These are phyloP conservation scores for Abscondita cerata DNA, from an alignment of 2,888 invertebrate genomes.

Conservation along the genomic window DNA sequence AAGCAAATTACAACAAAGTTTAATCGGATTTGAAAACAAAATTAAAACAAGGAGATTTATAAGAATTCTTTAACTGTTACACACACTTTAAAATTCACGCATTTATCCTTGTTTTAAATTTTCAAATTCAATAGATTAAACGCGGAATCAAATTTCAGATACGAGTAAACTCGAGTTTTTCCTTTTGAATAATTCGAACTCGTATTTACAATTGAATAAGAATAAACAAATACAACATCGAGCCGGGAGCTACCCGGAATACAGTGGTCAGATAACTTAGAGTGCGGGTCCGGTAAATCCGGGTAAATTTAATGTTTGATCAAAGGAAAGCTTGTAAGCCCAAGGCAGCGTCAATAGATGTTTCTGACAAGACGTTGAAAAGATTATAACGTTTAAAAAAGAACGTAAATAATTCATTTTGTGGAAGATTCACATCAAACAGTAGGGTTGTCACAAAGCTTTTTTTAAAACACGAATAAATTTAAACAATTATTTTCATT, in stretches of 20 bases:
- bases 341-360: constrained; percentile 27
- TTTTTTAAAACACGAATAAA: constrained; percentile 19
- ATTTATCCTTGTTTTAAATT: too few species aligned
- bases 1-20: background rate
- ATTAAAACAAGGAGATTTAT: background rate
- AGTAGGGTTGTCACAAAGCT: too few species aligned
- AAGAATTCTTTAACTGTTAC: background rate
- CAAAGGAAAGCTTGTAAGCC: constrained; percentile 34
- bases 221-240: constrained; percentile 24
- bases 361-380: constrained; percentile 32
- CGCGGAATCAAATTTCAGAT: too few species aligned
- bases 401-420: too few species aligned
- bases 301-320: constrained; percentile 41
- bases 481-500: constrained; percentile 28
- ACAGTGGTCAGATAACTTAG: constrained; percentile 31
- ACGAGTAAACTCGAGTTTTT: too few species aligned
- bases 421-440: too few species aligned
- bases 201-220: constrained; percentile 19
- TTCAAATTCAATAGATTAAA: too few species aligned
- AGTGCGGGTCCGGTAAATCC: constrained; percentile 34
- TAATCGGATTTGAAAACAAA: too few species aligned
- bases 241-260: constrained; percentile 23
- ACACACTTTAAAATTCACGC: too few species aligned
- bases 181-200: constrained; percentile 15
- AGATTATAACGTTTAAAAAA: too few species aligned